A percentile compares a stretch with the other conserved stretches of the same genome.
Conservation (phyloP, 1,140 invertebrate species). For the Patella vulgata region DNA sequence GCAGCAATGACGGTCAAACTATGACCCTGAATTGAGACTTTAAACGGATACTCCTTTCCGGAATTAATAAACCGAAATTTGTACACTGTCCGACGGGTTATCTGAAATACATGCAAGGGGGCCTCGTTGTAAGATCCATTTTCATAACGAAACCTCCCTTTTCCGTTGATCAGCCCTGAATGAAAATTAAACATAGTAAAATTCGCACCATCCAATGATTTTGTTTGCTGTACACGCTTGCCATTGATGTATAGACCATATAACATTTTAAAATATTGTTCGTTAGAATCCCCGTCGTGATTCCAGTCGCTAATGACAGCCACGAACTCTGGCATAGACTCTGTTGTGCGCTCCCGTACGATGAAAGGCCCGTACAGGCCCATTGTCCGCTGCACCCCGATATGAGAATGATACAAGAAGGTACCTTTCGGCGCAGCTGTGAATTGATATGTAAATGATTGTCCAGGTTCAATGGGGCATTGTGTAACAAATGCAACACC, state of each 20-base stretch:
- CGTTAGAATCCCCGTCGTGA: slow-evolving; percentile 46
- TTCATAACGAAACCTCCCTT: slow-evolving; percentile 39
- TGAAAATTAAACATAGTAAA: slow-evolving; percentile 42
- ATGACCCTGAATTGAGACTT: slow-evolving; percentile 84
- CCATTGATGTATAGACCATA: slow-evolving; percentile 35
- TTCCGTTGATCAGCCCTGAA: slow-evolving; percentile 59
- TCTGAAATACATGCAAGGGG: slow-evolving; percentile 45
- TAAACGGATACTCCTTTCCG: slow-evolving; percentile 48
- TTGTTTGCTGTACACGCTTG: neutral
- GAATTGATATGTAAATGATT: slow-evolving; percentile 82
- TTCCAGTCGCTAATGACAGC: slow-evolving; percentile 46
- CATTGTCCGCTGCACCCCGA: slow-evolving; percentile 49
- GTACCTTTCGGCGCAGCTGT: slow-evolving; percentile 50
- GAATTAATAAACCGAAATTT: slow-evolving; percentile 54
- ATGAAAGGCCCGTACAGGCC: slow-evolving; percentile 54
- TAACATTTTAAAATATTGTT: slow-evolving; percentile 43
- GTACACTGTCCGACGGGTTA: slow-evolving; percentile 33
- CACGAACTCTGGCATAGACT: slow-evolving; percentile 40
- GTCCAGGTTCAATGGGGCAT: slow-evolving; percentile 86
- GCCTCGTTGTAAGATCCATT: slow-evolving; percentile 40
- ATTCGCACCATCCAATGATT: slow-evolving; percentile 27
- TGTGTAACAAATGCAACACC: slow-evolving; percentile 91
- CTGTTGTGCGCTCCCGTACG: slow-evolving; percentile 22
- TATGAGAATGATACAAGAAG: slow-evolving; percentile 63
- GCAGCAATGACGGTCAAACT: slow-evolving; percentile 80